A percentile compares a stretch with the other conserved stretches of the same genome.
Conservation (phyloP, 2,113 vertebrate species). For the Carassius auratus region DNA sequence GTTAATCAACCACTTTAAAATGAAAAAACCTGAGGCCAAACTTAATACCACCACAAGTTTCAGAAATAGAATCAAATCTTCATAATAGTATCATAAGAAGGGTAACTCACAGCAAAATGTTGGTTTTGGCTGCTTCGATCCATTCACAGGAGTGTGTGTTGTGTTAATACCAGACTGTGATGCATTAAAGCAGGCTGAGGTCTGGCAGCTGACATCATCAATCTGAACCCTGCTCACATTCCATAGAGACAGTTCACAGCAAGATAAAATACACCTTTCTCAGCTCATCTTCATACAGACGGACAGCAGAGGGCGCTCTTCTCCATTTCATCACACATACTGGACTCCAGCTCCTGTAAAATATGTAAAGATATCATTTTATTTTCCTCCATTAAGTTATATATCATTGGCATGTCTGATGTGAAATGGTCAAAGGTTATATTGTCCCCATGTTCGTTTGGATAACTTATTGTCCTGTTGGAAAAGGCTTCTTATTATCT, state of each 20-base stretch:
- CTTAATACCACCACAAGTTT: background rate
- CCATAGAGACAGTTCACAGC: slow-evolving; percentile 24
- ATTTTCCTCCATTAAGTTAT: background rate
- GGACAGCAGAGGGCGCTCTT: slow-evolving; percentile 35
- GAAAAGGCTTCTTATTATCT: slow-evolving; percentile 15
- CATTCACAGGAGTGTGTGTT: slow-evolving; percentile 24
- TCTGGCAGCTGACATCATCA: slow-evolving; percentile 51
- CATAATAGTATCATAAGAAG: background rate
- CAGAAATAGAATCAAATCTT: background rate
- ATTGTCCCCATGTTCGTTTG: slow-evolving; percentile 2
- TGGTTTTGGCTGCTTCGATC: background rate
- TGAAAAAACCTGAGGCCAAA: background rate
- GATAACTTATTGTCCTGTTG: slow-evolving; percentile 29
- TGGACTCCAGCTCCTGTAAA: background rate
- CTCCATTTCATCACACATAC: background rate
- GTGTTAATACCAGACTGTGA: slow-evolving; percentile 40
- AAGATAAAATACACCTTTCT: background rate
- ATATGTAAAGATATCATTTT: background rate
- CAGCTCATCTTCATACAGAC: background rate
- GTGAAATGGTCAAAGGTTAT: slow-evolving; percentile 15
- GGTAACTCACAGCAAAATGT: background rate
- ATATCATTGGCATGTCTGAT: background rate
- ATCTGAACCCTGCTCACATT: slow-evolving; percentile 40
- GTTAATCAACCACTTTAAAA: background rate
- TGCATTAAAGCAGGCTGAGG: slow-evolving; percentile 36